A percentile compares a stretch with the other conserved stretches of the same genome.
Evolutionary conservation across 2,888 invertebrate genomes (phyloP).

Genomic region (Morpho achilles): DNA sequence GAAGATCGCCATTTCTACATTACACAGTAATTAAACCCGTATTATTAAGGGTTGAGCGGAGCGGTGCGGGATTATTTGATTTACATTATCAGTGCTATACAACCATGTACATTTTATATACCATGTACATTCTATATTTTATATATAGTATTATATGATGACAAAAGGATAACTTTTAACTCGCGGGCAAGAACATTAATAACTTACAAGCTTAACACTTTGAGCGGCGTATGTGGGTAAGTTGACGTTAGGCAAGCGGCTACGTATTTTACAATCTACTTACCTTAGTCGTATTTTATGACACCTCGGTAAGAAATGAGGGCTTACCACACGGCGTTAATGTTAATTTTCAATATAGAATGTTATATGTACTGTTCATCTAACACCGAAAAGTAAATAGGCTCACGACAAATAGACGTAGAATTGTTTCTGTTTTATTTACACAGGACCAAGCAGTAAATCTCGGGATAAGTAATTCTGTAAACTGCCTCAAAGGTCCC

Average conservation of each 20-base stretch:
- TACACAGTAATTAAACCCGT: conserved; percentile 4
- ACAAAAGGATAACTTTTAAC: no score
- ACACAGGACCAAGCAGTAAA: conserved; percentile 8
- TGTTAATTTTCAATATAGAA: neutral
- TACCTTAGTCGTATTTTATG: no score
- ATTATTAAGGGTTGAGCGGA: conserved; percentile 8
- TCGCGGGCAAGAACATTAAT: no score
- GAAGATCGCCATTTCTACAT: conserved; percentile 4
- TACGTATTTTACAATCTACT: neutral
- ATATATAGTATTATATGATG: neutral
- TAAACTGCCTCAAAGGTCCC: conserved; percentile 4
- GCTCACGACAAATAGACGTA: neutral
- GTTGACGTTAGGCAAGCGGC: neutral
- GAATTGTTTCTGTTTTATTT: neutral
- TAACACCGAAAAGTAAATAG: neutral
- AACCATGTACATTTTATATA: neutral
- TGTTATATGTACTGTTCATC: neutral
- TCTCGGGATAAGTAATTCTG: conserved; percentile 4
- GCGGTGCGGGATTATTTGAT: conserved; percentile 7
- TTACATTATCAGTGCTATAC: conserved; percentile 2
- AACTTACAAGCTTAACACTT: no score
- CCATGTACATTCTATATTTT: neutral
- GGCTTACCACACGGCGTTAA: neutral
- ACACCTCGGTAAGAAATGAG: no score
- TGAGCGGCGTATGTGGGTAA: neutral